Conservation (phyloP, 2,113 vertebrate species). For the Daubentonia madagascariensis region DNA sequence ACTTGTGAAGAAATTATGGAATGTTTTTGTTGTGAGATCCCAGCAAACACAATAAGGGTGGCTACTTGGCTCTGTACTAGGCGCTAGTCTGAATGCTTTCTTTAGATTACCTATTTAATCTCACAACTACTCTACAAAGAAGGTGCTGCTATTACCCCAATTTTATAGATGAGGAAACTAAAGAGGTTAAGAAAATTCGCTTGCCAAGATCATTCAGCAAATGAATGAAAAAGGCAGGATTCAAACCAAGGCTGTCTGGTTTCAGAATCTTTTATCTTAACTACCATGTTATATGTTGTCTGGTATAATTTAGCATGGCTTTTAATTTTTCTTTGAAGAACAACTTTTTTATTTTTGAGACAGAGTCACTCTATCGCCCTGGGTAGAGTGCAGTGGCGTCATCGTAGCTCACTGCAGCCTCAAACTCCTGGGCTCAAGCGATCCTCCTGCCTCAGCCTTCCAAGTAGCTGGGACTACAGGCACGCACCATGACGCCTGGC, state of each 20-base stretch:
- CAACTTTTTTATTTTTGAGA: background rate
- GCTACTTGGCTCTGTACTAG: background rate
- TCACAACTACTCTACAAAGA: background rate
- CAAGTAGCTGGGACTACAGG: too few species aligned
- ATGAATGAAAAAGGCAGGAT: background rate
- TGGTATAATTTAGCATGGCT: background rate
- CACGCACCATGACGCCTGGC: too few species aligned
- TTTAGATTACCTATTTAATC: background rate
- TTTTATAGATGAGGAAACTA: background rate
- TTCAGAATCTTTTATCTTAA: background rate
- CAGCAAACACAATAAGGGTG: background rate
- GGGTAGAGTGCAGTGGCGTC: too few species aligned
- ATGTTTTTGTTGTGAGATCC: background rate
- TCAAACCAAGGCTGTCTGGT: background rate
- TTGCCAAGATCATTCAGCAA: background rate
- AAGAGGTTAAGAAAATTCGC: background rate
- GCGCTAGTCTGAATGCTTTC: background rate
- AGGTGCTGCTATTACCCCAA: background rate
- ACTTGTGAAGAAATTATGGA: background rate
- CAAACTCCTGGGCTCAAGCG: too few species aligned
- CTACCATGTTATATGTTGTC: background rate
- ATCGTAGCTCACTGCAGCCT: too few species aligned
- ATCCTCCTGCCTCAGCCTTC: too few species aligned
- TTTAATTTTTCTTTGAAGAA: background rate
- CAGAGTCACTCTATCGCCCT: too few species aligned